Base-by-base conservation (phyloP, 2,113 vertebrate genomes). In the Notiomystis cincta region DNA sequence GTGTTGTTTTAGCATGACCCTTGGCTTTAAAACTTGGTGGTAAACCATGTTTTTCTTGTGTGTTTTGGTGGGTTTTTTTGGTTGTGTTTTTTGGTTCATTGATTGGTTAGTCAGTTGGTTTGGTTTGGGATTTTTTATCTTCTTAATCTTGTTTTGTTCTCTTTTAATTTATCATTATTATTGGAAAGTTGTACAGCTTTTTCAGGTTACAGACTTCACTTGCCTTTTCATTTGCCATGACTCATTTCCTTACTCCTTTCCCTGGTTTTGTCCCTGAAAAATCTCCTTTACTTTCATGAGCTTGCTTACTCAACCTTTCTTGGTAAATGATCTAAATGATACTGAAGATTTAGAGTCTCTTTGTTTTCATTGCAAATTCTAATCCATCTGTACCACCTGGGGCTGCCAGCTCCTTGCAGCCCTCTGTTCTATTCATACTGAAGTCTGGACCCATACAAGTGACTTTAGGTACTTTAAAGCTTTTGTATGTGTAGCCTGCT, bases 51-150 rank as follows among this genome's bases (percentile, higher is more conserved):
- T 64, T 83, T 15, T 18, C 10, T 60, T 82, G 11, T 64, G 51
- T 0, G 0, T 31, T 50, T 47, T 3, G 1, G 16, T 38, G 28
- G 28, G 1, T 24, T 35, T 75, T 38, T 40, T 40, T 9, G 14
- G 9, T 47, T 47, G 4, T 9, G 2, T 6, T 42, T 20, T 17
- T 62, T 44, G 1, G 4, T 75, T 66, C 4, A 2, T 27, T 65
- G 7, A 11, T 47, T 35, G 14, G 5, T n/a, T 62, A 11, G 2
- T 40, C 24, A 11, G 4, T 53, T 64, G 17, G 10, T 72, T 44
- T 38, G n/a, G 7, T 38, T 58, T 31, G 12, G n/a, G n/a, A 11
- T 5, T 50, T 50, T 56, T 31, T 64, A 14, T 24, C 11, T 10
- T 28, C 20, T 25, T 66, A 13, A 33, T 38, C 11, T 38, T 65